Evolutionary conservation across 2,888 invertebrate genomes (phyloP), one percentile per base, ranked within the genome.

Genomic region (Furcula furcula): DNA sequence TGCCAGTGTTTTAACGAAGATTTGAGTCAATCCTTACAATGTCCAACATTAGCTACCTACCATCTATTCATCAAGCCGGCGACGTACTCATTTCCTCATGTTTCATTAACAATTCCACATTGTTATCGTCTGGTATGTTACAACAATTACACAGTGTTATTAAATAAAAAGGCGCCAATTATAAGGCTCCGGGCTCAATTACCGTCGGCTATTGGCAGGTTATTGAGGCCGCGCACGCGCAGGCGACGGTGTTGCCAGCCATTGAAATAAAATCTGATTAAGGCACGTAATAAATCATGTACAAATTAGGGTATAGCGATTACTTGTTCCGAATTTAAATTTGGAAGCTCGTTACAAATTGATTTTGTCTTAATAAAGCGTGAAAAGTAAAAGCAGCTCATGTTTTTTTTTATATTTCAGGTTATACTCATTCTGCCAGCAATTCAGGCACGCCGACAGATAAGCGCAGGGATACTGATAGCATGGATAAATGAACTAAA

Each of bases 151-250:
- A 38, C 34, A 46, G 55, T 63, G 72, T 68, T 72, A 78, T 77
- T 79, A 74, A 59, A 76, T 69, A 76, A 79, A 76, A 80, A 76
- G 67, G 62, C 48, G 53, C 48, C 75, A 76, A 79, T 81, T 81
- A 81, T 69, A 68, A 71, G 71, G 69, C 76, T 75, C 76, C 76
- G 46, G 56, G 48, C 49, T 64, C 73, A 74, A 74, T 79, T 74
- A 76, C 55, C 46, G 59, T 35, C 63, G 57, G 53, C 46, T 58
- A 68, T 69, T 63, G 73, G 67, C 65, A 53, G 52, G 65, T 65
- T 61, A 68, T 70, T 67, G 64, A 55, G 58, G 58, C 58, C 41
- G 59, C 46, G 55, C 45, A 53, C 45, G 60, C 43, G 46, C 34
- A 34, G 26, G 20, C 36, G 44, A 47, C 48, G 51, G 37, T 55